These are phyloP conservation scores for Hydrozoanthus gracilis DNA, from an alignment of 92 coral and sea anemone species.

Conservation along the genomic window DNA sequence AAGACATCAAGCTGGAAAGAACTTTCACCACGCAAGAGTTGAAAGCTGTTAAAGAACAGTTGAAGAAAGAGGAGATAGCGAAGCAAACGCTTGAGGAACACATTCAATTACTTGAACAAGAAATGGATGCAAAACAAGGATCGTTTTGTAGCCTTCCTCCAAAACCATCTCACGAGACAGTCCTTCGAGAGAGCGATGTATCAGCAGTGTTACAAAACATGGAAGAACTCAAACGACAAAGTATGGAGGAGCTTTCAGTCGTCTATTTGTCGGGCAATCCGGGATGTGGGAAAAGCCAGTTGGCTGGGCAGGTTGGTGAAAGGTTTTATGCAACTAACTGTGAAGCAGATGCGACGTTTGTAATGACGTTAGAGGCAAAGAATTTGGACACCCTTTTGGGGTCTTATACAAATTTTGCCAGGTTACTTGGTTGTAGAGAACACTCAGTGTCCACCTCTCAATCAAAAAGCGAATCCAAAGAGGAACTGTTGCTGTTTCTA, in stretches of 20 bases:
- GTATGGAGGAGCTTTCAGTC: constrained; percentile 17
- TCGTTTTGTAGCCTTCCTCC: constrained; percentile 57
- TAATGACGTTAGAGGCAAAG: constrained; percentile 60
- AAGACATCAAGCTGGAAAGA: constrained; percentile 15
- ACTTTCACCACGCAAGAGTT: constrained; percentile 27
- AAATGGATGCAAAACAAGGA: constrained; percentile 31
- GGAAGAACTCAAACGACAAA: constrained; percentile 10
- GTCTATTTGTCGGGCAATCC: constrained; percentile 57
- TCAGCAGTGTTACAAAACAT: constrained; percentile 20
- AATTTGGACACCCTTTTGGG: constrained; percentile 43
- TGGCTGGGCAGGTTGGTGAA: not conserved
- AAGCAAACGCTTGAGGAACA: constrained; percentile 17
- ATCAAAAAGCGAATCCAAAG: not conserved
- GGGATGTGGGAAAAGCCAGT: constrained; percentile 62
- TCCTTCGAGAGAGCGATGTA: constrained; percentile 27
- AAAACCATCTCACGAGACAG: constrained; percentile 55
- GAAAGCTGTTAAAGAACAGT: not conserved
- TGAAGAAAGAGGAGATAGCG: not conserved
- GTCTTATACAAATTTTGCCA: constrained; percentile 52
- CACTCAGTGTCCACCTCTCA: not conserved
- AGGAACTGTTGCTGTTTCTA: constrained; percentile 28
- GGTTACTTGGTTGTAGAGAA: constrained; percentile 39
- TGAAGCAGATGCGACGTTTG: constrained; percentile 18
- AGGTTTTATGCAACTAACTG: not conserved
- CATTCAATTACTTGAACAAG: constrained; percentile 26